These are phyloP conservation scores for Eupithecia tripunctaria DNA, from an alignment of 2,888 invertebrate genomes.

Conservation along the genomic window DNA sequence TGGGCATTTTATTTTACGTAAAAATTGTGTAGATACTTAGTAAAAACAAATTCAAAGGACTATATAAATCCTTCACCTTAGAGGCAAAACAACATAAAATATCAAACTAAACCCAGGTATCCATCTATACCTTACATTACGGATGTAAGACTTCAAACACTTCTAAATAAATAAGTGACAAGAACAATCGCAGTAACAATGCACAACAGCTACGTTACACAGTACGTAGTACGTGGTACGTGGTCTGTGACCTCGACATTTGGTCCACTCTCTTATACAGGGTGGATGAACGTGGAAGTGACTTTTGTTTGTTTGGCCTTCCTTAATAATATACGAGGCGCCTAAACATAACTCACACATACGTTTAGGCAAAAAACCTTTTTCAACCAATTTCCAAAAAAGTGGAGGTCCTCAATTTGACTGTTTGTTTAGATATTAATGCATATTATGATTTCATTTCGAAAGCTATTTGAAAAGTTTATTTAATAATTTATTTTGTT, in stretches of 20 bases:
- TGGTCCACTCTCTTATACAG: conserved; percentile 41
- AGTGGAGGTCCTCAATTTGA: too few relatives aligned
- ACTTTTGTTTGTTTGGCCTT: not conserved
- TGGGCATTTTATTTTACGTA: too few relatives aligned
- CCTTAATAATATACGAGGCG: not conserved
- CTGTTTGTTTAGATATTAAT: too few relatives aligned
- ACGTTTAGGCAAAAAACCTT: not conserved
- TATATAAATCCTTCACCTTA: too few relatives aligned
- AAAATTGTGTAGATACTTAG: too few relatives aligned
- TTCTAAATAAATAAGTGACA: conserved; percentile 32
- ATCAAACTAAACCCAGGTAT: not conserved
- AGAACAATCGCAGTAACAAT: conserved; percentile 37
- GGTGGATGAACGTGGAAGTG: conserved; percentile 19
- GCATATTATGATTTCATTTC: too few relatives aligned
- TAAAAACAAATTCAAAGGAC: too few relatives aligned
- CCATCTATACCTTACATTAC: conserved; percentile 12
- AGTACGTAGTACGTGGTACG: not conserved
- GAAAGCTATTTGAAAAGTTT: too few relatives aligned
- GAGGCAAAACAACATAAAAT: too few relatives aligned
- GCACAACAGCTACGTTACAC: conserved; percentile 4
- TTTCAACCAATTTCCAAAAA: too few relatives aligned
- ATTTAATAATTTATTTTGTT: too few relatives aligned
- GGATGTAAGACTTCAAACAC: conserved; percentile 2
- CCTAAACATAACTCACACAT: not conserved
- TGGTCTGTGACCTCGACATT: conserved; percentile 41